Conservation (phyloP, 2,113 vertebrate species). For the Cyprinodon tularosa region DNA sequence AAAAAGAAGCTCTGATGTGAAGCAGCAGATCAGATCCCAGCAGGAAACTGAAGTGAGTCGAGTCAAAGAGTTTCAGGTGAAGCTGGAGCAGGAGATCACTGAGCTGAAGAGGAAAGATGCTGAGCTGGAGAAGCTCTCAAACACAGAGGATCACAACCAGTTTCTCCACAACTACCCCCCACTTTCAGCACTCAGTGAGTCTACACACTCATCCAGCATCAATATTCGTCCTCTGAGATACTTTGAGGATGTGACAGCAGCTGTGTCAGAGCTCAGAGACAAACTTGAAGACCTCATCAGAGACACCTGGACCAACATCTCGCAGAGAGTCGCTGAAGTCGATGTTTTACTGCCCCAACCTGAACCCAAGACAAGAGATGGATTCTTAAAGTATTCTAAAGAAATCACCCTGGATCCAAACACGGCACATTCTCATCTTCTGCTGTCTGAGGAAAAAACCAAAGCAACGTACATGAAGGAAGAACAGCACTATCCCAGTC, state of each 20-base stretch:
- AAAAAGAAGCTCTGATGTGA: too few species aligned
- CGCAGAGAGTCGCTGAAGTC: not conserved
- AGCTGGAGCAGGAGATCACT: too few species aligned
- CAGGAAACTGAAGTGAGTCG: too few species aligned
- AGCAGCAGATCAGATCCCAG: too few species aligned
- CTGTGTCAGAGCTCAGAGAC: constrained; percentile 6
- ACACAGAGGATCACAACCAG: not conserved
- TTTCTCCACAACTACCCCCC: constrained; percentile 14
- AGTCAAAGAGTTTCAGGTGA: too few species aligned
- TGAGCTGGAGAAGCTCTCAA: too few species aligned
- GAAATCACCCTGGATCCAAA: constrained; percentile 5
- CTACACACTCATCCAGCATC: constrained; percentile 15
- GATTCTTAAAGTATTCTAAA: not conserved
- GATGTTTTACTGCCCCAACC: constrained; percentile 7
- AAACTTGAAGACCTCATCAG: constrained; percentile 3
- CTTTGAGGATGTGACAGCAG: not conserved
- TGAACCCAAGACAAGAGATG: constrained; percentile 3
- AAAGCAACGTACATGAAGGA: constrained; percentile 16
- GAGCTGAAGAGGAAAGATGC: too few species aligned
- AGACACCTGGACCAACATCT: not conserved
- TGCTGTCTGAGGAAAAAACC: not conserved
- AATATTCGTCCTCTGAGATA: too few species aligned
- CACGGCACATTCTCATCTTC: not conserved
- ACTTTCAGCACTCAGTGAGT: constrained; percentile 10
- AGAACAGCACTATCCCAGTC: not conserved